Evolutionary conservation across 2,888 invertebrate genomes (phyloP).

Genomic region (Cephus nigrinus): DNA sequence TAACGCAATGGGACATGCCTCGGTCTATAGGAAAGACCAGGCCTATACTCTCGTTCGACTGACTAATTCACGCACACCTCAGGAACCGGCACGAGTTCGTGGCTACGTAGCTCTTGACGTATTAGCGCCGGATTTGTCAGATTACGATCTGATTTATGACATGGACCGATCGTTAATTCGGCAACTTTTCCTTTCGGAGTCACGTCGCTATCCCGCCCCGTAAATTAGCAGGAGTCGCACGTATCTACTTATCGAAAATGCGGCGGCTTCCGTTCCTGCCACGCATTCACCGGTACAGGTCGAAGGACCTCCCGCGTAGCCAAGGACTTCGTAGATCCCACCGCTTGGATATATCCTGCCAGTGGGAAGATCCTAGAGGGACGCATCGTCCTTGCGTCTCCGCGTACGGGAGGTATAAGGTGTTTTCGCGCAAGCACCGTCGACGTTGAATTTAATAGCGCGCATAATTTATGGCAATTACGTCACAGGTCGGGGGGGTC

Average conservation of each 20-base stretch:
- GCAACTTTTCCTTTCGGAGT: constrained; percentile 36
- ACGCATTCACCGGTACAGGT: not conserved
- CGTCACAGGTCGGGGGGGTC: not conserved
- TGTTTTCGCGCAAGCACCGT: not conserved
- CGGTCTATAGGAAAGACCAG: not conserved
- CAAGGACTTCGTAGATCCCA: not conserved
- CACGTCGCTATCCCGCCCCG: constrained; percentile 35
- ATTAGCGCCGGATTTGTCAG: constrained; percentile 49
- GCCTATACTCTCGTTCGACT: not conserved
- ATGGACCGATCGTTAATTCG: constrained; percentile 23
- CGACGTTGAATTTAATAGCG: not conserved
- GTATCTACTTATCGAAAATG: constrained; percentile 23
- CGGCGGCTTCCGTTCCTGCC: not conserved
- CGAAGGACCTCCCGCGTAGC: not conserved
- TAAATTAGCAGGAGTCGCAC: constrained; percentile 29
- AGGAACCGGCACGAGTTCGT: not conserved
- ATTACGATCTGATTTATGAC: constrained; percentile 49
- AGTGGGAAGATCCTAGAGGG: not conserved
- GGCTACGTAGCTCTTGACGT: constrained; percentile 33
- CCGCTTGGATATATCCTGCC: not conserved
- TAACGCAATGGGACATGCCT: constrained; percentile 16
- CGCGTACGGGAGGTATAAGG: not conserved
- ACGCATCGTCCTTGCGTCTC: not conserved
- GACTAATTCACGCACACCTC: not conserved
- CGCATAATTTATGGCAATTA: constrained; percentile 34